Evolutionary conservation across 2,888 invertebrate species (phyloP), one percentile per base, ranked within the genome.

Genomic region (Myathropa florea): DNA sequence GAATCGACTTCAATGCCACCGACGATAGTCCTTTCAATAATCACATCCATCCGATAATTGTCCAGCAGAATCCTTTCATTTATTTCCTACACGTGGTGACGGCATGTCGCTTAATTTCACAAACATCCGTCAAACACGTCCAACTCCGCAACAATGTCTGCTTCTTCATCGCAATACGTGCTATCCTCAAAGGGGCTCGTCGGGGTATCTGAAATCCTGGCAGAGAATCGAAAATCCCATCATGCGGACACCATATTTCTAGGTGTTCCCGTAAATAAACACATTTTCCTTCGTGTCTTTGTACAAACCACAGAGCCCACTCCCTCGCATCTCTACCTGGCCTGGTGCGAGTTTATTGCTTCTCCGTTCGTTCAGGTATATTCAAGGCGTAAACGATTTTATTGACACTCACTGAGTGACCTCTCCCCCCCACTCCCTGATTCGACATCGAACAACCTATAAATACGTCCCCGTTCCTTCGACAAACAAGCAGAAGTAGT

Each of bases 401-500:
- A 46, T 46, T 18, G 4, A 18, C 46, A 46, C 46, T 18, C 18
- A 46, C 7, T 46, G 18, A 33, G 12, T 33, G 33, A 57, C 10
- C 26, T 14, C 33, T 24, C 30, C 18, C 24, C 36, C n/a, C 21
- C 14, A 4, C 6, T 55, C 53, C n/a, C n/a, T 67, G 53, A n/a
- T 23, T 18, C 18, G 7, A 18, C 46, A 18, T 46, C 59, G 61
- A 30, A 10, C 39, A 61, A 9, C 33, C 67, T 73, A 77, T 85
- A 85, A 85, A 85, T 85, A 85, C 59, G 1, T 63, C 39, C 28
- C 57, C 18, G 10, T 55, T 64, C 28, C 23, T 28, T 9, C 14
- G n/a, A 33, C 28, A 36, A 39, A 26, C 83, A 88, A 89, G 88
- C 90, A 91, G 89, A 90, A 88, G 88, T 83, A 89, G 83, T 89